Percentiles rank a stretch among this genome's conserved stretches.
These are phyloP conservation scores for Cantharis rustica DNA, from an alignment of 2,888 invertebrate genomes.

Conservation along the genomic window DNA sequence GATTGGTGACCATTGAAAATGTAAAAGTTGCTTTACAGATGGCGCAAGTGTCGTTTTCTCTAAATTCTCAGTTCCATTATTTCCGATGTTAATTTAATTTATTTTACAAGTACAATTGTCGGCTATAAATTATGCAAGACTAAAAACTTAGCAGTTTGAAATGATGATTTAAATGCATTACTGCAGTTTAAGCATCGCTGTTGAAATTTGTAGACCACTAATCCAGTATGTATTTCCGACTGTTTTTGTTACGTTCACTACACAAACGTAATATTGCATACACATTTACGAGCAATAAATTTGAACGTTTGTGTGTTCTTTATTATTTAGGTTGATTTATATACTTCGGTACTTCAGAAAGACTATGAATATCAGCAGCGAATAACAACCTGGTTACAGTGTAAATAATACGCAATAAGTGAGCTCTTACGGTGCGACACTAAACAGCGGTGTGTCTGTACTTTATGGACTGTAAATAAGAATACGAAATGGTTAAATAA, in stretches of 20 bases:
- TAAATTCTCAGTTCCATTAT: background rate
- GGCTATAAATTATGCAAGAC: background rate
- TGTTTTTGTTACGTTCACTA: slow-evolving; percentile 17
- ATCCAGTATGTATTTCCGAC: slow-evolving; percentile 12
- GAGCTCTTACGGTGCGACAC: slow-evolving; percentile 28
- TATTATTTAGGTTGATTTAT: slow-evolving; percentile 36
- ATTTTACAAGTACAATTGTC: background rate
- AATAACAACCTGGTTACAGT: slow-evolving; percentile 31
- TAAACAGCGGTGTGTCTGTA: slow-evolving; percentile 35
- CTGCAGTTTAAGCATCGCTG: slow-evolving; percentile 9
- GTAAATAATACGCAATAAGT: slow-evolving; percentile 32
- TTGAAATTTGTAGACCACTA: slow-evolving; percentile 15
- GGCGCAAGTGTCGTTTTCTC: background rate
- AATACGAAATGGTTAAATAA: slow-evolving; percentile 26
- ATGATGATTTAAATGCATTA: background rate
- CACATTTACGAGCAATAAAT: slow-evolving; percentile 43
- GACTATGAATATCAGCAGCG: slow-evolving; percentile 29
- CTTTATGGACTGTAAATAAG: slow-evolving; percentile 37
- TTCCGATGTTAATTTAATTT: background rate
- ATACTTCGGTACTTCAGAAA: slow-evolving; percentile 32
- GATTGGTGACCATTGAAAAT: background rate
- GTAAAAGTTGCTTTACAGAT: background rate
- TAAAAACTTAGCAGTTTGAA: background rate
- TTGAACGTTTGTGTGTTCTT: slow-evolving; percentile 41
- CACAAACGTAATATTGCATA: slow-evolving; percentile 40